Percentiles rank a stretch among this genome's conserved stretches.
These are phyloP conservation scores for Rhizomys pruinosus DNA, from an alignment of 2,113 vertebrate species.

Conservation along the genomic window DNA sequence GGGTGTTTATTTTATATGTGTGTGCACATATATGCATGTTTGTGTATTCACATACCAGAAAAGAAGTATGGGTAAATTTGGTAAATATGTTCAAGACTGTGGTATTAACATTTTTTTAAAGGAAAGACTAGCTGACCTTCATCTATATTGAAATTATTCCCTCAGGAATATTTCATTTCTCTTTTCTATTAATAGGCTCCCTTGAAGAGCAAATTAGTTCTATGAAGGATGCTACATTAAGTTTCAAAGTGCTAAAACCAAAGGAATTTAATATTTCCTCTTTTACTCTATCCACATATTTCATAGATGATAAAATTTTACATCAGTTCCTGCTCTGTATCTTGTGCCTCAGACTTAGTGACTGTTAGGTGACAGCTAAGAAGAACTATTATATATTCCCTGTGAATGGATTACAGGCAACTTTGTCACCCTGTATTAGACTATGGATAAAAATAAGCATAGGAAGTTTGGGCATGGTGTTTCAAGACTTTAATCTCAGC, in stretches of 20 bases:
- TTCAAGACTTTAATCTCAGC: too few relatives aligned
- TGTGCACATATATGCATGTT: neutral
- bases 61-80: neutral
- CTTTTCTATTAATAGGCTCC: conserved; percentile 72
- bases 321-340: conserved; percentile 58
- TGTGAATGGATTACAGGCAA: neutral
- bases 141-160: conserved; percentile 69
- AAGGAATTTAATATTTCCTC: conserved; percentile 45
- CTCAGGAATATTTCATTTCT: conserved; percentile 73
- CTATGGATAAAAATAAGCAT: neutral
- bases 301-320: conserved; percentile 73
- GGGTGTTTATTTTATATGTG: conserved; percentile 24
- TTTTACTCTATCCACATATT: conserved; percentile 71
- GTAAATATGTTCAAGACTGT: conserved; percentile 21
- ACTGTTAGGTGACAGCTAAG: neutral
- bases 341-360: neutral
- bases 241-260: conserved; percentile 70
- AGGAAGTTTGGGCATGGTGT: too few relatives aligned
- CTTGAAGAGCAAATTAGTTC: conserved; percentile 78
- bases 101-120: conserved; percentile 46
- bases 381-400: neutral
- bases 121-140: conserved; percentile 68
- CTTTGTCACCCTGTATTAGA: conserved; percentile 8
- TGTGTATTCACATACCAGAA: neutral
- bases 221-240: conserved; percentile 72